phyloP scores from a whole-genome alignment of 2,888 invertebrate species.

The Agriopis leucophaearia region DNA sequence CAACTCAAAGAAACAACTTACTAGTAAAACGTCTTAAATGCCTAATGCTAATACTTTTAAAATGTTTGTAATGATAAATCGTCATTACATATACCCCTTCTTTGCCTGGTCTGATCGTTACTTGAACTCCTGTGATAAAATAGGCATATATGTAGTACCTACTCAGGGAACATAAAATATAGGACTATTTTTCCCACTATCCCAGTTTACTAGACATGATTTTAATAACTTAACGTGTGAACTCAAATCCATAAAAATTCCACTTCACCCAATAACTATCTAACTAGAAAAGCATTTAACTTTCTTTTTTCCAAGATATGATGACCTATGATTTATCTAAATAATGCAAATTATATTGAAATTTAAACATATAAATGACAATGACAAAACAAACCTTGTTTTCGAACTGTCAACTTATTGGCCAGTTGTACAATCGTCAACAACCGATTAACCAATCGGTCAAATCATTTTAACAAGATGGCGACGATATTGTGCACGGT shows the following conservation, averaged over 20 bases:
- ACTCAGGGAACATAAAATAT: too few species aligned
- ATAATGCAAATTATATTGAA: slow-evolving; percentile 30
- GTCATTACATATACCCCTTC: too few species aligned
- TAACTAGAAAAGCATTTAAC: slow-evolving; percentile 13
- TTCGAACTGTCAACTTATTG: slow-evolving; percentile 30
- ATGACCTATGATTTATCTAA: slow-evolving; percentile 16
- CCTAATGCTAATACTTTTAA: too few species aligned
- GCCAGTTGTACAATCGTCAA: slow-evolving; percentile 21
- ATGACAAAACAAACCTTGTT: slow-evolving; percentile 7
- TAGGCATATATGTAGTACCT: too few species aligned
- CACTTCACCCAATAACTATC: slow-evolving; percentile 19
- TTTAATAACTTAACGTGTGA: slow-evolving; percentile 14
- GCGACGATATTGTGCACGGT: slow-evolving; percentile 21
- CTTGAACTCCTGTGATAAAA: too few species aligned
- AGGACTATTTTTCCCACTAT: too few species aligned
- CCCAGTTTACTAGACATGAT: slow-evolving; percentile 1
- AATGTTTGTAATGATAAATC: too few species aligned
- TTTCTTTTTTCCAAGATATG: slow-evolving; percentile 22
- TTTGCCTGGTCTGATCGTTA: too few species aligned
- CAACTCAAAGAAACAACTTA: too few species aligned
- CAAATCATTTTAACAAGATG: slow-evolving; percentile 26
- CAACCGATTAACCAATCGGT: slow-evolving; percentile 29
- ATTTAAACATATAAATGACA: slow-evolving; percentile 23
- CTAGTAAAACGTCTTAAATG: too few species aligned
- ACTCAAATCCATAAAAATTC: slow-evolving; percentile 26